Base-by-base conservation (phyloP, 1,140 invertebrate species). In the Arion vulgaris region DNA sequence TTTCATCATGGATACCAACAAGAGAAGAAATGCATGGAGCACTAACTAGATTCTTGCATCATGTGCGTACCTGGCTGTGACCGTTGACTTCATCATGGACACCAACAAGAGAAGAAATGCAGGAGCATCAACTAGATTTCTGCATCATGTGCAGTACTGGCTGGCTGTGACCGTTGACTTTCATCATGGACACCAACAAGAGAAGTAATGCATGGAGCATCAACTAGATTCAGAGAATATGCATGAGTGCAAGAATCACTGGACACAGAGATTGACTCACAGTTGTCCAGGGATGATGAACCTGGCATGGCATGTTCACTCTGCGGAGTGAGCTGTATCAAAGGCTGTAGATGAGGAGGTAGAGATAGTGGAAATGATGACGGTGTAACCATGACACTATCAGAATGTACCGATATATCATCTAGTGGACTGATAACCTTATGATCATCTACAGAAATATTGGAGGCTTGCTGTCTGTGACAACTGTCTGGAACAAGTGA, bases 321-420 rank as follows among this genome's bases (percentile, higher is more conserved):
- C 4, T 7, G 73, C 9, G 73, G 53, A n/a, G n/a, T n/a, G n/a
- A n/a, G n/a, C 15, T 45, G 49, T 2, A 45, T 45, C 1, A 45
- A 53, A 32, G 26, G 7, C 51, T 28, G 53, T n/a, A 2, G 9
- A 34, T 28, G 39, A 0, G 73, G 53, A 11, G 73, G 5, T 2
- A 28, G 32, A 28, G n/a, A 9, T 23, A 28, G 5, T 1, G 28
- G 5, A 66, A 66, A 66, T 32, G 62, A 66, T 66, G 62, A 23
- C 17, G 62, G 32, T 28, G n/a, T 66, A 32, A 23, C 28, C 28
- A 28, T 66, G 62, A 28, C 28, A 32, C 28, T 7, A 66, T 66
- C 62, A 66, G 62, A 66, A 32, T 66, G n/a, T 66, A 66, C 28
- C 2, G 62, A 66, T 32, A 66, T 66, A n/a, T 66, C 62, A 66